Evolutionary conservation across 2,113 vertebrate species (phyloP).

Genomic region (Reinhardtius hippoglossoides): DNA sequence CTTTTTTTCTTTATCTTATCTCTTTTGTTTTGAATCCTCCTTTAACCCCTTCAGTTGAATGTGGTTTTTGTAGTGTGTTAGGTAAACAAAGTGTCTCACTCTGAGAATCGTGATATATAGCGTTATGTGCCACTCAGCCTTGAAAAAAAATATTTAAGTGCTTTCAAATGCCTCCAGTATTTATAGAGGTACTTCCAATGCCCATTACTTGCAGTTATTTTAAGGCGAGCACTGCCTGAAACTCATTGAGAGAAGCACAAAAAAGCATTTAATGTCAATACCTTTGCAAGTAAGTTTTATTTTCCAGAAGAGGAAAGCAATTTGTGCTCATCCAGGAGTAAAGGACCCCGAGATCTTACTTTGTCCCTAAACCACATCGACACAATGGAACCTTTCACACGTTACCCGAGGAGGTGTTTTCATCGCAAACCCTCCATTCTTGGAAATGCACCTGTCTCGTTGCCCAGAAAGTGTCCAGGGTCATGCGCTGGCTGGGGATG

Average conservation of each 20-base stretch:
- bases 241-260: not conserved
- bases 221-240: not conserved
- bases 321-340: not conserved
- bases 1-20: not conserved
- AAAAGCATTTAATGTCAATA: no score
- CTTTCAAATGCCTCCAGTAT: no score
- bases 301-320: not conserved
- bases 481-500: slow-evolving; percentile 45
- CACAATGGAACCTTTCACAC: slow-evolving; percentile 34
- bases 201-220: not conserved
- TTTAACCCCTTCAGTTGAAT: no score
- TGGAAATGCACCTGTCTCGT: slow-evolving; percentile 53
- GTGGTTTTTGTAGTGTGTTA: no score
- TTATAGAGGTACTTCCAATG: no score
- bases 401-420: slow-evolving; percentile 14
- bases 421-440: slow-evolving; percentile 19
- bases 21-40: no score
- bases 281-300: not conserved
- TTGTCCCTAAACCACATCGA: slow-evolving; percentile 5
- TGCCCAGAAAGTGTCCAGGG: slow-evolving; percentile 62
- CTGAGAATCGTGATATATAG: no score
- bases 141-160: no score
- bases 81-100: no score
- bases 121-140: no score
- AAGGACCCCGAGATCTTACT: not conserved